Base-by-base conservation (phyloP, 2,797 vertebrate species). In the Melanotaenia boesemani region DNA sequence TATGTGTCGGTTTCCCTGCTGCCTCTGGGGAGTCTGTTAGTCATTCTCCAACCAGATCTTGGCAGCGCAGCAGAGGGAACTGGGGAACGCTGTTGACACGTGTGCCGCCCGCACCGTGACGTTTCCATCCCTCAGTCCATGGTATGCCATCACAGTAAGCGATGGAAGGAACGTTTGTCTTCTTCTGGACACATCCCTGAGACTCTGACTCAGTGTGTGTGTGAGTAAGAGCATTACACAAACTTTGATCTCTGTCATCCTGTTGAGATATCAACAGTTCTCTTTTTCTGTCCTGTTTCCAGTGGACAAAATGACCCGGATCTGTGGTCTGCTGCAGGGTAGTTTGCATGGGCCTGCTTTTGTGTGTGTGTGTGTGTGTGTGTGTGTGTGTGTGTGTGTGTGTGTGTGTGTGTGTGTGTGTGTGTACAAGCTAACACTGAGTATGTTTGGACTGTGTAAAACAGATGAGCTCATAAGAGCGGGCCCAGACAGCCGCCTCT, bases 381-480 rank as follows among this genome's bases (percentile, higher is more conserved):
- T 80, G 50, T 82, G 75, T 64, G 46, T 80, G 50, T 82, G 73
- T 64, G 4, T n/a, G n/a, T 62, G 59, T 71, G 60, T 72, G 41
- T 50, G 52, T 77, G 63, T 46, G 57, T 28, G 46, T 80, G 50
- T 81, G 75, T 64, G 46, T 80, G 50, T 82, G 75, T 64, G 46
- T 80, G 50, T 82, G 73, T 64, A 4, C 64, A 60, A 36, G 39
- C 50, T 61, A 39, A 46, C 12, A 34, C 37, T 18, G 50, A 62
- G 67, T 70, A 44, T 78, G 77, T 86, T 87, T 87, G 84, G 82
- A 85, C 63, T 70, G 65, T 81, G 74, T 79, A 75, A 85, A 77
- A 72, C 70, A 78, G 79, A 88, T 92, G 92, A 93, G 84, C 79
- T 93, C 88, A 91, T 89, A 72, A 61, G 80, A 84, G 37, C 75